Evolutionary conservation across 2,888 invertebrate genomes (phyloP), one percentile per base, ranked within the genome.

Genomic region (Apodemia duryi): DNA sequence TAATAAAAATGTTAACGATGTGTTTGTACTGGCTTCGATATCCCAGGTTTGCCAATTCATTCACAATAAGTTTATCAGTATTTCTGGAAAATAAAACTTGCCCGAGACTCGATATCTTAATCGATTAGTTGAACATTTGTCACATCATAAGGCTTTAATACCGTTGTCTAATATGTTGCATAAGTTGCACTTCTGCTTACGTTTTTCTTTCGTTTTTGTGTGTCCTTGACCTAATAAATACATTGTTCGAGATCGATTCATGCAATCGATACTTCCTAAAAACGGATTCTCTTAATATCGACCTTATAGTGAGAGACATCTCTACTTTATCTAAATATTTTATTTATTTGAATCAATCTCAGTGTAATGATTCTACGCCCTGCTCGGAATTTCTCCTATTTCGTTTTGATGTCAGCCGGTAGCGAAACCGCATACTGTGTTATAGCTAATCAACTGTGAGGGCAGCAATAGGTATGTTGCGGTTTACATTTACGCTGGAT

Each of bases 401-500:
- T 73, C 74, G 75, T 65, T 71, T 73, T 77, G 73, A 74, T 77
- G 77, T 69, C 63, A 69, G 68, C 67, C 70, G 68, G 70, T 68
- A 72, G 65, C 64, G 63, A 66, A 68, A 71, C 72, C 71, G 69
- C 71, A 73, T 69, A 68, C 69, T 72, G 67, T 68, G 68, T 72
- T 75, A 75, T 74, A 80, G 76, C 79, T 78, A 84, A 78, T 80
- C 75, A 74, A 69, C 71, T 61, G 57, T 63, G 63, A 66, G 70
- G 63, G 63, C 62, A 57, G 57, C 62, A 61, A 60, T 62, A 61
- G 43, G 66, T 64, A 77, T 74, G 75, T 77, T 87, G 87, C 80
- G 86, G 86, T 84, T 83, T 77, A 78, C 79, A 83, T 85, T 82
- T 83, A 71, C 70, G 67, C 69, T 69, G 75, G 81, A 82, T 83